Evolutionary conservation across 2,797 vertebrate species (phyloP).

Genomic region (Lepus oiostolus): DNA sequence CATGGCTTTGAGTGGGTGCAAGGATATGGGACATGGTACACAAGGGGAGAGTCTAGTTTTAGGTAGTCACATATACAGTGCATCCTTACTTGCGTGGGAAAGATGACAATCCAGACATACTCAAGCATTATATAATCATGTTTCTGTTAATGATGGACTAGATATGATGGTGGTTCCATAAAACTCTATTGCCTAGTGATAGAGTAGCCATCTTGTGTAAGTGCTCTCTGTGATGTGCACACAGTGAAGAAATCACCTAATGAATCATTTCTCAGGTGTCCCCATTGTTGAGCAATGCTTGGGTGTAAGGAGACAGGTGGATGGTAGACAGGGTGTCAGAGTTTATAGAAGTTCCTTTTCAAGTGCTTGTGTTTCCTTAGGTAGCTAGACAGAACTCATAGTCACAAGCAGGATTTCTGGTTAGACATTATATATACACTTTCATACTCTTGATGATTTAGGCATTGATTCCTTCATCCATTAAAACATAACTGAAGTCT

Average conservation of each 20-base stretch:
- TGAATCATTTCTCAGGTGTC: too few species aligned
- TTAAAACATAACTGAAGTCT: slow-evolving; percentile 36
- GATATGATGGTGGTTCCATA: too few species aligned
- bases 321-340: not conserved
- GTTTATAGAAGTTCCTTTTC: not conserved
- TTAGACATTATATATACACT: not conserved
- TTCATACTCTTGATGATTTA: slow-evolving; percentile 11
- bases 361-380: slow-evolving; percentile 13
- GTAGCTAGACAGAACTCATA: not conserved
- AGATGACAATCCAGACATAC: not conserved
- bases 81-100: not conserved
- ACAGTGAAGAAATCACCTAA: too few species aligned
- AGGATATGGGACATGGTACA: not conserved
- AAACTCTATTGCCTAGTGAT: too few species aligned
- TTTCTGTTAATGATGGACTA: too few species aligned
- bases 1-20: too few species aligned
- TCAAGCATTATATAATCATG: too few species aligned
- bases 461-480: not conserved
- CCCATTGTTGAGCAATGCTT: too few species aligned
- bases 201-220: too few species aligned
- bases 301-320: not conserved
- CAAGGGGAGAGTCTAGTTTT: not conserved
- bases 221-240: too few species aligned
- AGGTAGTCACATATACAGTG: not conserved
- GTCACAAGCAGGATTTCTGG: not conserved